Evolutionary conservation across 1,140 invertebrate species (phyloP), one percentile per base, ranked within the genome.

Genomic region (Adelges cooleyi): DNA sequence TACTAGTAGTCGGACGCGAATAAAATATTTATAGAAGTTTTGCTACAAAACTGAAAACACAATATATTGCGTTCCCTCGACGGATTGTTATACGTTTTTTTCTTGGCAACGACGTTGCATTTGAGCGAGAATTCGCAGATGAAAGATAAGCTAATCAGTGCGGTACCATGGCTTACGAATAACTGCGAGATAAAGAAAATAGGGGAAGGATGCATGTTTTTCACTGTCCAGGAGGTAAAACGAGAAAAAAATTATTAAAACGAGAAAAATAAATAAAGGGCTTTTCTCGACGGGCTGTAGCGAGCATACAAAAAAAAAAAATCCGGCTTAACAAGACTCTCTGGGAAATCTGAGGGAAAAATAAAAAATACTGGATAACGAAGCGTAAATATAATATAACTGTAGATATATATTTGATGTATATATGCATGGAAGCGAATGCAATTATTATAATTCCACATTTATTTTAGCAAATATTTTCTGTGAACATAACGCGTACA

Each of bases 311-410:
- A 42, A n/a, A 25, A 22, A 10, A 11, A 42, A 40, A 15, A 25
- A 2, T 36, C n/a, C 10, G 17, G 54, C 36, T 46, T 59, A 59
- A 59, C 54, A 59, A 59, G 54, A 38, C 54, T 42, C 54, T 59
- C 38, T 36, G 54, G 54, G 44, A 59, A 59, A 59, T 59, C 54
- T 46, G 22, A n/a, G n/a, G n/a, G 54, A 18, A 8, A 59, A 59
- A 46, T n/a, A 29, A 59, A 33, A 33, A 33, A 33, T 33, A 56
- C 40, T 44, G 54, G 54, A 59, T 59, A 59, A 59, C 54, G 54
- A 59, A 59, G 54, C 54, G 54, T 59, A 59, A 59, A 59, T 59
- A 56, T 56, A 56, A 56, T n/a, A 33, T 59, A 59, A 42, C 53
- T 42, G 9, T 56, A 18, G 38, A 56, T 59, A 59, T 11, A 33